Percentiles rank a stretch among this genome's conserved stretches.
Evolutionary conservation across 2,797 vertebrate genomes (phyloP).

Genomic region (Myotis pilosus): DNA sequence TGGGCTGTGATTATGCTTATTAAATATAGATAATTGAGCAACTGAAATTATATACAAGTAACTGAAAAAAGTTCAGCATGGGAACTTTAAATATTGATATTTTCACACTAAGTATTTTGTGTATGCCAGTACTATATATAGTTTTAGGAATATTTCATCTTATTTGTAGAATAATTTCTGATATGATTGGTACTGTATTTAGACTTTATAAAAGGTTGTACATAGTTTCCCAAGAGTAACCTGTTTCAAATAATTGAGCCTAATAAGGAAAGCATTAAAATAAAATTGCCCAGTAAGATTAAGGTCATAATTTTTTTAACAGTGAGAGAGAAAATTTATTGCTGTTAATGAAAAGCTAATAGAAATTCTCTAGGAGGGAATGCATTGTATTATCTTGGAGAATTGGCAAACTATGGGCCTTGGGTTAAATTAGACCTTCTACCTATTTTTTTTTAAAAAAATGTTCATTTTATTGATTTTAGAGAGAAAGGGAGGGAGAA

Average conservation of each 20-base stretch:
- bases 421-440: background rate
- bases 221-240: background rate
- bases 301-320: background rate
- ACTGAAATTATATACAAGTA: constrained; percentile 17
- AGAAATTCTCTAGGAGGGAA: background rate
- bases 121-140: background rate
- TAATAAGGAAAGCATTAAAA: constrained; percentile 31
- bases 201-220: background rate
- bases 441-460: background rate
- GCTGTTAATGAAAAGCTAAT: background rate
- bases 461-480: background rate
- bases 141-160: constrained; percentile 32
- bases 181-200: constrained; percentile 12
- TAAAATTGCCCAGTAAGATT: background rate
- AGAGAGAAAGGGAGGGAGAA: background rate
- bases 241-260: background rate
- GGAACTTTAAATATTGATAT: constrained; percentile 18
- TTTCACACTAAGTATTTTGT: constrained; percentile 17
- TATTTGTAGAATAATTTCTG: constrained; percentile 30
- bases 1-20: constrained; percentile 17
- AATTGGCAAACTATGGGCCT: background rate
- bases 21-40: background rate
- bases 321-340: background rate
- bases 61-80: background rate
- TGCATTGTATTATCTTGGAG: no score